Base-by-base conservation (phyloP, 1,140 invertebrate genomes). In the Zaprionus lachaisei region DNA sequence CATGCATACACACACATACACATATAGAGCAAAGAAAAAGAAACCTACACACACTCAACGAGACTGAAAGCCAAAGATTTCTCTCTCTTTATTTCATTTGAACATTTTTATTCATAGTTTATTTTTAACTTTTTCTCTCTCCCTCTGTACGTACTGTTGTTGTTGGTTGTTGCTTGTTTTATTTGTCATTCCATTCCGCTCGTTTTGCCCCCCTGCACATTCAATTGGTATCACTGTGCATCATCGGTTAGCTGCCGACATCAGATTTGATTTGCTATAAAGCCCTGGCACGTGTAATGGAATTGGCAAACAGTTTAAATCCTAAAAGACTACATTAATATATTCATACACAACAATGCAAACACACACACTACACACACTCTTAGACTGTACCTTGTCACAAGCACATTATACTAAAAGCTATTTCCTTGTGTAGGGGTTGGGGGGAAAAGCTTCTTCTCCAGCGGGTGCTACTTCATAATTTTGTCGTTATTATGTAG, bases 31-130 rank as follows among this genome's bases (percentile, higher is more conserved):
- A 47, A 47, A 17, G 17, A 17, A 44, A 1, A 44, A 63, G 7
- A 26, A 51, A 62, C 9, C 38, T 24, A 66, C 20, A 37, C n/a
- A 74, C 58, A 73, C 58, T 31, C 37, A 34, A 49, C 63, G 49
- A 49, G 60, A 62, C 61, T 70, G 54, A 57, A 64, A 62, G 41
- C 55, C 44, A 76, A 26, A 76, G 73, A 76, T 62, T 68, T 77
- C 72, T 72, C 72, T 72, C 68, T 70, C 71, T 72, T 62, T 67
- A 58, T 77, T 77, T 77, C 51, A 68, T 76, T 81, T 72, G 69
- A 60, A 77, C n/a, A 73, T 73, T 86, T 79, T 89, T 90, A 82
- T 84, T 90, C 85, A 82, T 85, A 81, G 77, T 90, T 90, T 90
- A 90, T 90, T 90, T 90, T 80, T 90, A 90, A 71, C 79, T 71